Evolutionary conservation across 2,113 vertebrate genomes (phyloP).

Genomic region (Glaucomys volans): DNA sequence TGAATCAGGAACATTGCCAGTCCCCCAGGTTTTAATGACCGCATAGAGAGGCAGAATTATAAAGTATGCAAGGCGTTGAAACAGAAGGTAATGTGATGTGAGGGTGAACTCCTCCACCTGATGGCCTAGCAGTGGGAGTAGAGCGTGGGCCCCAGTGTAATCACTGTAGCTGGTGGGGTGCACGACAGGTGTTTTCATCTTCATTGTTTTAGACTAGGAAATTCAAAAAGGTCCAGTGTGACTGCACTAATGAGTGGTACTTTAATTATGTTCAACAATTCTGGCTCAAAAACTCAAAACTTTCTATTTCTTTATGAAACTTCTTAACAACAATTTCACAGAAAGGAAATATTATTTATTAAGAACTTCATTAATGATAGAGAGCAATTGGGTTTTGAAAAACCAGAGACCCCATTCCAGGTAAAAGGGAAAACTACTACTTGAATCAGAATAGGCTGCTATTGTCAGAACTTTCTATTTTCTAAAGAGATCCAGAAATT

Average conservation of each 20-base stretch:
- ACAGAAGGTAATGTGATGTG: background rate
- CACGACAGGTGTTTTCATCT: background rate
- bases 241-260: background rate
- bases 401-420: background rate
- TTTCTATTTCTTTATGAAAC: background rate
- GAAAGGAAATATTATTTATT: background rate
- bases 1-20: background rate
- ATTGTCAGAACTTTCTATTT: background rate
- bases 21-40: background rate
- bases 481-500: background rate
- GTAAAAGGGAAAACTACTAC: background rate
- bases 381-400: background rate
- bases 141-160: background rate
- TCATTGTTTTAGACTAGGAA: background rate
- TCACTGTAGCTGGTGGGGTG: background rate
- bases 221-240: background rate
- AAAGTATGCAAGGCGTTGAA: background rate
- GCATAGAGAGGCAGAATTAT: background rate
- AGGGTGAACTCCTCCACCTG: too few relatives aligned
- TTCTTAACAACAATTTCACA: background rate
- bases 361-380: background rate
- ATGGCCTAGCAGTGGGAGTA: background rate
- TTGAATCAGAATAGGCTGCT: background rate
- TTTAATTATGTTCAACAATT: slow-evolving; percentile 1
- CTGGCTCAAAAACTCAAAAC: slow-evolving; percentile 1